Evolutionary conservation across 2,113 vertebrate species (phyloP), one percentile per base, ranked within the genome.

Genomic region (Petaurus breviceps): DNA sequence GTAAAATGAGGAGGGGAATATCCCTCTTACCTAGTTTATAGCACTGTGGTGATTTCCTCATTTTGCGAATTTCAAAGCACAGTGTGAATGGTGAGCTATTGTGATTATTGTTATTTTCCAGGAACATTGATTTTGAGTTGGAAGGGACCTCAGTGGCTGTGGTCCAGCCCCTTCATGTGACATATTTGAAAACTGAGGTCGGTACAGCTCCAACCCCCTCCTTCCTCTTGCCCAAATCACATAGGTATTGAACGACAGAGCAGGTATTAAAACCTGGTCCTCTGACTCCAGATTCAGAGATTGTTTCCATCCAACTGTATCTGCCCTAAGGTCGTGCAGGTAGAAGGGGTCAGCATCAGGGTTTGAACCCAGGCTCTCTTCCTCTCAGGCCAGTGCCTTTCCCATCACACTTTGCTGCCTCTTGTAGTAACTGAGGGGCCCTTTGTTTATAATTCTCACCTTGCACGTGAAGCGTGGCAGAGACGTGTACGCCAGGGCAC

Each of bases 391-490:
- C 8, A 28, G 55, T n/a, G 61, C 61, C 37, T 16, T 68, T n/a
- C 1, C 31, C 47, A 50, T 28, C 52, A 22, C 11, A 3, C 43
- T 19, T 23, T 3, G 3, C 43, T 68, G 50, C 51, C n/a, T 8
- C 50, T 77, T 55, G 54, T 23, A 26, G 0, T 0, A 24, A 49
- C 57, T 23, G 91, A 53, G 46, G 54, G 46, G 68, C 2, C 26
- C 31, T 26, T 19, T 1, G 37, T 19, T 8, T 0, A 0, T 22
- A 43, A 16, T 68, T 10, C 97, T 97, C 97, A 99, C 99, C 99
- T 99, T 99, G 99, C 95, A 99, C 99, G 0, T 99, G 99, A n/a
- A 99, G 97, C 0, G 98, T 98, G 0, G 99, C 99, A 0, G 99
- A 99, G 98, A 99, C 99, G 54, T 97, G 98, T 95, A 99, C 99